Evolutionary conservation across 2,113 vertebrate species (phyloP).

Genomic region (Aythya baeri): DNA sequence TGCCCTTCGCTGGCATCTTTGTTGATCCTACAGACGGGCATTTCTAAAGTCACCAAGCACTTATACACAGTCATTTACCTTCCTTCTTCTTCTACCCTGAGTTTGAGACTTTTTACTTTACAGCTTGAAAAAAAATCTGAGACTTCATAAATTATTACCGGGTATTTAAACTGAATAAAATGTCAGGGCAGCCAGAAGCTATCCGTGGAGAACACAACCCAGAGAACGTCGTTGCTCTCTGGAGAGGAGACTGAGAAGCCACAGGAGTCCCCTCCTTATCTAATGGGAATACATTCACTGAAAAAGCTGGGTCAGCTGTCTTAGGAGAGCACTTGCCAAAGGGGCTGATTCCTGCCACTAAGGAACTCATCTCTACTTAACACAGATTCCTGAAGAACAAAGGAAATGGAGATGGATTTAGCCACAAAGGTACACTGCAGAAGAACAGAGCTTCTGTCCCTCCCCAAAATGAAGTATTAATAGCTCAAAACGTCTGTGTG

Average conservation of each 20-base stretch:
- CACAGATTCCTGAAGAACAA: not conserved
- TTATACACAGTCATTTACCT: not conserved
- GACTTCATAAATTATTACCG: not conserved
- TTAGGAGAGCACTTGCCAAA: not conserved
- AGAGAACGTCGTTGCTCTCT: not conserved
- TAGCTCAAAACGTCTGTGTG: accelerated
- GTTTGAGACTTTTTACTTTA: not conserved
- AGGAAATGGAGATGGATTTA: not conserved
- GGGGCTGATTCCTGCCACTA: not conserved
- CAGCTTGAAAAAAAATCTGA: not conserved
- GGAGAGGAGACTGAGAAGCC: not conserved
- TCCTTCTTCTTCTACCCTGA: not conserved
- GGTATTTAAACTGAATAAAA: not conserved
- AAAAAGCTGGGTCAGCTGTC: not conserved
- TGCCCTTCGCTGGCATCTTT: not conserved
- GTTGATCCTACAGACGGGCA: not conserved
- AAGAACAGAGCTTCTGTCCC: not conserved
- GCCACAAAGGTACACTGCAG: not conserved
- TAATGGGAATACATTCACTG: not conserved
- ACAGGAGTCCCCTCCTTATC: not conserved
- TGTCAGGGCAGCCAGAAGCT: not conserved
- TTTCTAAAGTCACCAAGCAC: not conserved
- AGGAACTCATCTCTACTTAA: not conserved
- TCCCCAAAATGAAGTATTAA: not conserved
- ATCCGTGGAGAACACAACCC: not conserved